These are phyloP conservation scores for Tapera naevia DNA, from an alignment of 2,797 vertebrate genomes.

Conservation along the genomic window DNA sequence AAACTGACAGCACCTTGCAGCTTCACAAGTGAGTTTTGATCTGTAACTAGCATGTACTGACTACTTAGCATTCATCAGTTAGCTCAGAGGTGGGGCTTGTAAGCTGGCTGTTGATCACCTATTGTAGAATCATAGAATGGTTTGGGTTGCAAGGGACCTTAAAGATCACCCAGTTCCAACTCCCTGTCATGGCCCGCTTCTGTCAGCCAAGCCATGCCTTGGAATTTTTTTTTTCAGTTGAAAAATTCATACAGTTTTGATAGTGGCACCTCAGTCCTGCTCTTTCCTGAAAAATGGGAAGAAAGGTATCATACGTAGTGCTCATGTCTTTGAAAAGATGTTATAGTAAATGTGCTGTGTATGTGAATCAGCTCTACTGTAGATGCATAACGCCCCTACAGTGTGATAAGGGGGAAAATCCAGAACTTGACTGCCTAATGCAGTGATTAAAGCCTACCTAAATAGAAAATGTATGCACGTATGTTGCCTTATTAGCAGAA, in stretches of 20 bases:
- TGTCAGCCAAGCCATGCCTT: fast-evolving
- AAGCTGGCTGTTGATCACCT: neutral
- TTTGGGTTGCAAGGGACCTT: too few species aligned
- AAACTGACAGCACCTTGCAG: neutral
- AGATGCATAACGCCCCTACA: neutral
- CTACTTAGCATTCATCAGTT: neutral
- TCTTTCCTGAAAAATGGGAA: neutral
- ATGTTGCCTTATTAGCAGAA: neutral
- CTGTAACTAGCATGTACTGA: neutral
- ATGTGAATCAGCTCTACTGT: neutral
- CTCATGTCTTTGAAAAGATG: neutral
- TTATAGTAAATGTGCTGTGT: neutral
- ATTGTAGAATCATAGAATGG: too few species aligned
- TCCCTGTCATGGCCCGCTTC: neutral
- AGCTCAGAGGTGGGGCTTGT: neutral
- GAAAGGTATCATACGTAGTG: too few species aligned
- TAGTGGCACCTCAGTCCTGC: neutral
- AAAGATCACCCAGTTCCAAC: too few species aligned
- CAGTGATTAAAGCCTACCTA: neutral
- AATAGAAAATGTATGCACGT: neutral
- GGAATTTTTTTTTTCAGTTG: neutral
- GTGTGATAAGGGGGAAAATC: neutral
- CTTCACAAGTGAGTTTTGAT: neutral
- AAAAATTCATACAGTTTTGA: neutral
- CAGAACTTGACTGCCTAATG: neutral